Conservation (phyloP, 2,888 invertebrate genomes). For the Xestia ashworthii region DNA sequence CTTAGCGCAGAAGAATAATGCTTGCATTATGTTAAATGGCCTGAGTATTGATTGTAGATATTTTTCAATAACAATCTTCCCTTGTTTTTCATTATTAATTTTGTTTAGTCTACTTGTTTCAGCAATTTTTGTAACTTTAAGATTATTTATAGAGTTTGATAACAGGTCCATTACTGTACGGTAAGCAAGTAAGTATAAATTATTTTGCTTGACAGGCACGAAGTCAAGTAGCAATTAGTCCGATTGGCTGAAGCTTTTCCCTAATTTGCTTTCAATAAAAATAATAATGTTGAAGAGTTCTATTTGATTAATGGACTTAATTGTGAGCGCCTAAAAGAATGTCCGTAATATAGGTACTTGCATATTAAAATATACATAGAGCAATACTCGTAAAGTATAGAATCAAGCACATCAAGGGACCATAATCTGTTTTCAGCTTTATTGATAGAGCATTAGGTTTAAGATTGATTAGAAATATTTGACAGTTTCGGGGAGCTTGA, state of each 20-base stretch:
- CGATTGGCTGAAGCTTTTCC: background rate
- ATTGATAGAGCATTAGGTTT: too few species aligned
- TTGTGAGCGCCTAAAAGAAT: background rate
- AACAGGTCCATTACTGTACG: conserved; percentile 14
- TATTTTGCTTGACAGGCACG: background rate
- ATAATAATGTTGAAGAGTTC: background rate
- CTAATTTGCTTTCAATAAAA: background rate
- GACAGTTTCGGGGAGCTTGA: too few species aligned
- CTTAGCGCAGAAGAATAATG: conserved; percentile 45
- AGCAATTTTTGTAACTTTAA: background rate
- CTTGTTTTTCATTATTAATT: background rate
- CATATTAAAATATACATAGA: background rate
- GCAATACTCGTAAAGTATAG: background rate
- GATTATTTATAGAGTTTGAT: background rate
- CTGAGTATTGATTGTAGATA: conserved; percentile 29
- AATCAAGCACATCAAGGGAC: too few species aligned
- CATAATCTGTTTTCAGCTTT: too few species aligned
- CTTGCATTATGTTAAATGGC: conserved; percentile 46
- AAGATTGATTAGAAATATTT: too few species aligned
- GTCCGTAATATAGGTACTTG: background rate
- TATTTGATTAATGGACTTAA: background rate
- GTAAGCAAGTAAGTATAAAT: background rate
- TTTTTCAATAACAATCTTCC: conserved; percentile 5
- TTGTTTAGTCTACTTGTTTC: background rate
- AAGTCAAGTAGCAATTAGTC: background rate